Percentiles rank a stretch among this genome's conserved stretches.
Evolutionary conservation across 2,797 vertebrate genomes (phyloP).

Genomic region (Melanotaenia nigrans): DNA sequence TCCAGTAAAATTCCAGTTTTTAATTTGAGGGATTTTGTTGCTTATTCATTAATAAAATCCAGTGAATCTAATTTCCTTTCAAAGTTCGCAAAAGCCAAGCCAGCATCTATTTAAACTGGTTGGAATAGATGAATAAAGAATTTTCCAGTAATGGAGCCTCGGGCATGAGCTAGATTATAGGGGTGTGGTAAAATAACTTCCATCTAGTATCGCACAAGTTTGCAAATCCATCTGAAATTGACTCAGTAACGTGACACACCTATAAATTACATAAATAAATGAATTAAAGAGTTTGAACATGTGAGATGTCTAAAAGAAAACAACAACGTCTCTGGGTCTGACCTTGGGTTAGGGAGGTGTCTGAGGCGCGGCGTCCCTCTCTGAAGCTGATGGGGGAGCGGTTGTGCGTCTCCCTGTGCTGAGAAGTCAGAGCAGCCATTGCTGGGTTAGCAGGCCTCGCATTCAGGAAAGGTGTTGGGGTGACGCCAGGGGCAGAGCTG

Average conservation of each 20-base stretch:
- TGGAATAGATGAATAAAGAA: not conserved
- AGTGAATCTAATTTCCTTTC: not conserved
- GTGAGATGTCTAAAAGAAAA: not conserved
- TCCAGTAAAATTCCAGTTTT: not conserved
- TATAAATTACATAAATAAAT: not conserved
- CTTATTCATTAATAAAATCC: not conserved
- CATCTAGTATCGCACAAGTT: not conserved
- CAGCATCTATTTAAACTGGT: not conserved
- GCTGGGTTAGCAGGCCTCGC: slow-evolving; percentile 89
- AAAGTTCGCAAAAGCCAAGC: not conserved
- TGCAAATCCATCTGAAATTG: not conserved
- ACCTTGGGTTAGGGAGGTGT: slow-evolving; percentile 99
- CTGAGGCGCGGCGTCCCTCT: slow-evolving; percentile 94
- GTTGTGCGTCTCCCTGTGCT: slow-evolving; percentile 93
- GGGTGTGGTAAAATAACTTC: not conserved
- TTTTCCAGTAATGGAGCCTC: not conserved
- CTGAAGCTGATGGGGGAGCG: slow-evolving; percentile 97
- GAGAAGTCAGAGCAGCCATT: slow-evolving; percentile 89
- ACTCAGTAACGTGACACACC: not conserved
- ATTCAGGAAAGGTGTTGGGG: slow-evolving; percentile 84
- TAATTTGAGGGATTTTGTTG: not conserved
- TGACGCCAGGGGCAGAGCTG: slow-evolving; percentile 76
- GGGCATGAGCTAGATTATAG: not conserved
- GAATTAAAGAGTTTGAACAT: not conserved
- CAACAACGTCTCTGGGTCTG: slow-evolving; percentile 13